phyloP scores from a whole-genome alignment of 2,113 vertebrate genomes.

The Chlorodrepanis virens region DNA sequence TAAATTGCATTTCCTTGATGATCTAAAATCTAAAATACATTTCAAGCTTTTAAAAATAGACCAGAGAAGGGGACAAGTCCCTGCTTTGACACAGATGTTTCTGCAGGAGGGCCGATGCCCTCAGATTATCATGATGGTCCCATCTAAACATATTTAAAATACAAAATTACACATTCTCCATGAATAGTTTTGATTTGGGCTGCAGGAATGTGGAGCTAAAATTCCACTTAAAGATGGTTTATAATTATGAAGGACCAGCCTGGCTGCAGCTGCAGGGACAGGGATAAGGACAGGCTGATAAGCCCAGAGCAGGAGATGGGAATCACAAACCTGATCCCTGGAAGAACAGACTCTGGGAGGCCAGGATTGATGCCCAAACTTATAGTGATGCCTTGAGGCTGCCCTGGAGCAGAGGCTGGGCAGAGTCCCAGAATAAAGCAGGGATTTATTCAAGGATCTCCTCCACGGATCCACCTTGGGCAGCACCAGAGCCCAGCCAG shows the following conservation, averaged over 20 bases:
- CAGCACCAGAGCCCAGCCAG: too few species aligned
- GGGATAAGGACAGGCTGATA: not conserved
- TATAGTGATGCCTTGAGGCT: not conserved
- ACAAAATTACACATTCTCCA: not conserved
- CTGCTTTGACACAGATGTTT: not conserved
- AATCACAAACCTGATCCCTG: not conserved
- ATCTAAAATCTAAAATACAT: not conserved
- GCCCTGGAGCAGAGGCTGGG: rapidly evolving
- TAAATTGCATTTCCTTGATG: not conserved
- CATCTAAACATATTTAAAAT: not conserved
- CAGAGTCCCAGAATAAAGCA: not conserved
- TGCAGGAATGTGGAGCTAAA: not conserved
- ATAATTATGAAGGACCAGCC: not conserved
- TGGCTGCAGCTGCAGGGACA: not conserved
- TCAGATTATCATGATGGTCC: not conserved
- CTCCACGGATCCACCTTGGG: too few species aligned
- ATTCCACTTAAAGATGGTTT: not conserved
- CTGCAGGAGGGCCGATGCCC: not conserved
- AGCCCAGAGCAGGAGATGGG: rapidly evolving
- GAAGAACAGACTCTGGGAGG: not conserved
- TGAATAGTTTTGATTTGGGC: not conserved
- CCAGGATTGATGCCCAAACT: rapidly evolving
- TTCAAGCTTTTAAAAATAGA: not conserved
- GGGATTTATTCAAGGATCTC: not conserved
- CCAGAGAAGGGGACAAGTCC: not conserved